phyloP scores from a whole-genome alignment of 2,113 vertebrate species.

The Atrichornis clamosus region DNA sequence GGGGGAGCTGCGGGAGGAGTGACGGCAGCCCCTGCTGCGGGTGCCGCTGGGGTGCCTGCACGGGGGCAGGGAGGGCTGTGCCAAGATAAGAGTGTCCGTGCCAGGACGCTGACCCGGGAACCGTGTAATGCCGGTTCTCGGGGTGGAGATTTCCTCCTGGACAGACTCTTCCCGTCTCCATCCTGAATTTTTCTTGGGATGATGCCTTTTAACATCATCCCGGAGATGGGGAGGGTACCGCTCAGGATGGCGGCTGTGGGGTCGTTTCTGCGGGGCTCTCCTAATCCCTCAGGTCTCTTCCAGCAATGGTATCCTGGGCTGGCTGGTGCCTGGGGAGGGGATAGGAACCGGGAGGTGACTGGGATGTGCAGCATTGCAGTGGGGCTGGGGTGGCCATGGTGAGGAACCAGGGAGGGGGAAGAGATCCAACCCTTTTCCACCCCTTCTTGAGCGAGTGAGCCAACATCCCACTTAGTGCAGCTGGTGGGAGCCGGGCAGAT shows the following conservation, averaged over 20 bases:
- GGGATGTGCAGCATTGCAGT: not conserved
- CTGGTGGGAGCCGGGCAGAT: not conserved
- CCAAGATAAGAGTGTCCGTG: not conserved
- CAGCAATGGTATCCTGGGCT: not conserved
- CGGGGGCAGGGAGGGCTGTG: not conserved
- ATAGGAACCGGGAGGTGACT: fast-evolving
- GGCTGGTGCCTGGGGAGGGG: fast-evolving
- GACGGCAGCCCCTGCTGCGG: not conserved
- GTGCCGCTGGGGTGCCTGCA: not conserved
- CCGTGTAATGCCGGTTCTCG: not conserved
- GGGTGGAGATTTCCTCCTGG: not conserved
- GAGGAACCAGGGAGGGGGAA: not conserved
- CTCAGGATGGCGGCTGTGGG: not conserved
- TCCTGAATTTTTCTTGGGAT: not conserved
- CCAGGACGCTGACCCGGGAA: not conserved
- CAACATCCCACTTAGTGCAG: fast-evolving
- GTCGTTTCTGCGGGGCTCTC: not conserved
- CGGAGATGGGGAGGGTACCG: not conserved
- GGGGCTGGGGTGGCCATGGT: not conserved
- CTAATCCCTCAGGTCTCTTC: not conserved
- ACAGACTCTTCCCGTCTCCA: not conserved
- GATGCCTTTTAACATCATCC: not conserved
- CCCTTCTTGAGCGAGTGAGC: not conserved
- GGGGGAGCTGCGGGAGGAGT: not conserved
- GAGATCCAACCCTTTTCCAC: not conserved